Evolutionary conservation across 2,797 vertebrate species (phyloP), one percentile per base, ranked within the genome.

Genomic region (Remorina albescens): DNA sequence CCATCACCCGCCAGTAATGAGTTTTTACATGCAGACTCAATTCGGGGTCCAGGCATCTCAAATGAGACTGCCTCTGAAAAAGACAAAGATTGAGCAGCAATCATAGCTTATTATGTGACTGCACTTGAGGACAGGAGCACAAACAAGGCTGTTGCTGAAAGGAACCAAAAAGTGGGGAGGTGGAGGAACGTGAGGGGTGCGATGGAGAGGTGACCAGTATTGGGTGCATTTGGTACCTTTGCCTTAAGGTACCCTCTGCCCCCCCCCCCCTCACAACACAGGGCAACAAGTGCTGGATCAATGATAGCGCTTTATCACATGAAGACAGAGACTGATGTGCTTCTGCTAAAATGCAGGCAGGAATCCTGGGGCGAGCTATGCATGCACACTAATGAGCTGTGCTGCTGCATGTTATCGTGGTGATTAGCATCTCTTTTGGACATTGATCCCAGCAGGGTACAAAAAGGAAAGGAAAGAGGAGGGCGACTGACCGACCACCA

Each of bases 371-470:
- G 87, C 86, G 90, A 90, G 85, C 83, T 78, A 85, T 83, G 87
- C 85, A 84, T 86, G 85, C 88, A 82, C 90, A 80, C 88, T 90
- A 92, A 93, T 91, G 91, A 94, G 91, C 76, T 91, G 87, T 88
- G 90, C 83, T 83, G 77, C 71, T 32, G 84, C 85, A 85, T 89
- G 86, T 88, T 89, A 88, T 82, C 23, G 67, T 73, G 78, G 84
- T 87, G 86, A 92, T 93, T 92, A 91, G 80, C 76, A 81, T 91
- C 83, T 89, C 82, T 61, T 84, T 74, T 84, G 82, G 86, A 83
- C 84, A 91, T 89, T 87, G 85, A 91, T 91, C 84, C 68, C 55
- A 76, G 78, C 74, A 34, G 65, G 78, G 71, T 73, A 68, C 71
- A 53, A 86, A 74, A 71, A 61, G 68, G 82, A 79, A 76, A 79